Conservation (phyloP, 2,888 invertebrate genomes). For the Bursaphelenchus okinawaensis region DNA sequence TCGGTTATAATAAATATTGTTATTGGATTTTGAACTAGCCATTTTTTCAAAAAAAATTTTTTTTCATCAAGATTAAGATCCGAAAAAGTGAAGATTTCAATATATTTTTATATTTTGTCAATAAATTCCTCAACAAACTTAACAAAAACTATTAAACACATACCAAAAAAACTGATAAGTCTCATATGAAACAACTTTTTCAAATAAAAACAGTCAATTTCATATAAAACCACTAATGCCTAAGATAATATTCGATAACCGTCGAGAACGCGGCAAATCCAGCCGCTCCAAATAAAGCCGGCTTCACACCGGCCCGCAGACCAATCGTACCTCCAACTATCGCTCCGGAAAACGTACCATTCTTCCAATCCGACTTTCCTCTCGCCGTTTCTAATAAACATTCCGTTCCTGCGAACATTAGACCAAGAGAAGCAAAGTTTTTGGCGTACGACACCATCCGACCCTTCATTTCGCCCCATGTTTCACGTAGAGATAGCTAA, state of each 20-base stretch:
- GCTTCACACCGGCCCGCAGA: conserved; percentile 77
- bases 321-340: conserved; percentile 73
- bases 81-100: too few species aligned
- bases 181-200: too few species aligned
- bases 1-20: neutral
- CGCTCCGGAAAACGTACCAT: conserved; percentile 64
- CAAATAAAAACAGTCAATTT: too few species aligned
- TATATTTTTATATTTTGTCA: too few species aligned
- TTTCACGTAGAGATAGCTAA: conserved; percentile 48
- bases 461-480: conserved; percentile 57
- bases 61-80: too few species aligned
- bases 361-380: conserved; percentile 91
- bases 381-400: conserved; percentile 77
- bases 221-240: neutral
- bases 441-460: conserved; percentile 89
- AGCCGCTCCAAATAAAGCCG: conserved; percentile 84
- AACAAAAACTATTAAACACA: too few species aligned
- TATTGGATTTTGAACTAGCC: too few species aligned
- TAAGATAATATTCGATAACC: conserved; percentile 75
- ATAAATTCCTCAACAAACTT: too few species aligned
- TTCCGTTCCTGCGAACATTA: conserved; percentile 85
- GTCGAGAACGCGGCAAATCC: conserved; percentile 97
- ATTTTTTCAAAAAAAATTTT: too few species aligned
- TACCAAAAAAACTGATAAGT: too few species aligned
- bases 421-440: conserved; percentile 92